Evolutionary conservation across 2,888 invertebrate genomes (phyloP).

Genomic region (Agrenia bidenticulata): DNA sequence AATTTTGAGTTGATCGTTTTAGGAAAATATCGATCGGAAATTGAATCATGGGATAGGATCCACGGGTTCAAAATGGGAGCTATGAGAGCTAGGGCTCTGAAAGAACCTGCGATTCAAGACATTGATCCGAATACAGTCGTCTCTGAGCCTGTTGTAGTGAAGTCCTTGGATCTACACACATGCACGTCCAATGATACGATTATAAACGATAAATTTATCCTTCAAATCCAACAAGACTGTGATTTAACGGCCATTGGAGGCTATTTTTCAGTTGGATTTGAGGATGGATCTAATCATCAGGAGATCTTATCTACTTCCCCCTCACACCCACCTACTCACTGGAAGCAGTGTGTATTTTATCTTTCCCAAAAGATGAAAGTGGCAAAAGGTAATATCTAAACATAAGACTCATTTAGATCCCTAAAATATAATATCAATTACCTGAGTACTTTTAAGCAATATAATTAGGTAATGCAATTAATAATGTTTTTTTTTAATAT

Average conservation of each 20-base stretch:
- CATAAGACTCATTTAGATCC: no score
- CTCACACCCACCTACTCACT: conserved; percentile 80
- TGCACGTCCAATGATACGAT: conserved; percentile 66
- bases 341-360: conserved; percentile 92
- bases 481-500: conserved; percentile 33
- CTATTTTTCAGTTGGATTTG: conserved; percentile 73
- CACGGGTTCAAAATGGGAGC: conserved; percentile 93
- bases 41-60: conserved; percentile 89
- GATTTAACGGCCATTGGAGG: conserved; percentile 78
- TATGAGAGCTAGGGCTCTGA: conserved; percentile 78
- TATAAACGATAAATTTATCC: conserved; percentile 55
- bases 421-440: no score
- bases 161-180: conserved; percentile 71
- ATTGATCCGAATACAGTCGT: conserved; percentile 67
- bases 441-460: no score
- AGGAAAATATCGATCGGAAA: conserved; percentile 69
- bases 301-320: conserved; percentile 43
- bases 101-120: conserved; percentile 72
- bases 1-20: conserved; percentile 54
- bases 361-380: conserved; percentile 68
- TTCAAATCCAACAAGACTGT: conserved; percentile 64
- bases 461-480: neutral
- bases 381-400: neutral
- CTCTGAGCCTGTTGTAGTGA: conserved; percentile 66
- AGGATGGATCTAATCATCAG: conserved; percentile 19